These are phyloP conservation scores for Gorsachius magnificus DNA, from an alignment of 2,797 vertebrate species.

Conservation along the genomic window DNA sequence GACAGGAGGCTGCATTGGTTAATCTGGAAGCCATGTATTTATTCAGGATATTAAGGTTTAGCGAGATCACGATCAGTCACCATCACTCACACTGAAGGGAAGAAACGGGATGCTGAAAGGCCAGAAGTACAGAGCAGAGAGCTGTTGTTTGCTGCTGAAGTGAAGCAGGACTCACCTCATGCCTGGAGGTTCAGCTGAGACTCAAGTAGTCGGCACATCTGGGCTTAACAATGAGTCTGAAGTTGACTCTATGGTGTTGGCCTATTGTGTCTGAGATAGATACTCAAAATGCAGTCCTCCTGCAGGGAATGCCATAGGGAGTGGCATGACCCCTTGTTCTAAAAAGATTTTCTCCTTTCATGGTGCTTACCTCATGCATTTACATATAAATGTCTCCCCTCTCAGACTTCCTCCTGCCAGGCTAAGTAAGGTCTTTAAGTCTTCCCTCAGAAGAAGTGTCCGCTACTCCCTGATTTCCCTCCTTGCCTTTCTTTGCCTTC, in stretches of 20 bases:
- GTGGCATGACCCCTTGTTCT: not conserved
- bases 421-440: not conserved
- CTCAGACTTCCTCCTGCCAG: not conserved
- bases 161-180: not conserved
- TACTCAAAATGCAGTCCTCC: not conserved
- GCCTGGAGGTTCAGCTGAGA: not conserved
- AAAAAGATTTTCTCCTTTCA: not conserved
- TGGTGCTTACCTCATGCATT: not conserved
- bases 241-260: not conserved
- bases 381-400: not conserved
- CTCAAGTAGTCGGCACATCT: not conserved
- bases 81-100: not conserved
- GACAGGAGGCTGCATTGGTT: not conserved
- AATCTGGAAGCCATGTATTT: not conserved
- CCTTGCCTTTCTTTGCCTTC: not conserved
- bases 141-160: not conserved
- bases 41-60: not conserved
- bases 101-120: not conserved
- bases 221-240: not conserved
- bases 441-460: not conserved
- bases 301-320: not conserved
- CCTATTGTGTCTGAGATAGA: not conserved
- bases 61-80: not conserved
- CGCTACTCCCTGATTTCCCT: not conserved
- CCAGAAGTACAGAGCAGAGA: not conserved